Conservation (phyloP, 2,888 invertebrate genomes). For the Chalcis sispes region DNA sequence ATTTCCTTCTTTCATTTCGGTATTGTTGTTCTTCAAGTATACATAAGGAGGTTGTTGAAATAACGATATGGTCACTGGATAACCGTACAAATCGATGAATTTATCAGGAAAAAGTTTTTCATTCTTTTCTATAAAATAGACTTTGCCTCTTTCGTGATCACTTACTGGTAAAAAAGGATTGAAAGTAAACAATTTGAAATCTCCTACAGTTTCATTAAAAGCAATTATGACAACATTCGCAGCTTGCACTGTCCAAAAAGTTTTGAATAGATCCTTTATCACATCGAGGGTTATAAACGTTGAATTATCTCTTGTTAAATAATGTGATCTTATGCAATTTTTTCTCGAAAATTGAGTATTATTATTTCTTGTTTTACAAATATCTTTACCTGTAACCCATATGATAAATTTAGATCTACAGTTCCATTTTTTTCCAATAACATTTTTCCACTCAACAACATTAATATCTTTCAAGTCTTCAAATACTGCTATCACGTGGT, state of each 20-base stretch:
- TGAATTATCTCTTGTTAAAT: neutral
- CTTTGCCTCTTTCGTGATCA: neutral
- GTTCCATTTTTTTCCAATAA: constrained; percentile 29
- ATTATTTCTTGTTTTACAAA: neutral
- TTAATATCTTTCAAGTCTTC: neutral
- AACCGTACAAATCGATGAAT: constrained; percentile 55
- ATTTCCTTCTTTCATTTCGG: constrained; percentile 9
- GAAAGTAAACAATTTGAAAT: constrained; percentile 11
- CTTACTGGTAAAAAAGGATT: constrained; percentile 24
- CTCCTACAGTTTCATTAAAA: constrained; percentile 2
- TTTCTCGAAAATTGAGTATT: neutral
- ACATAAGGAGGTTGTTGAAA: constrained; percentile 49
- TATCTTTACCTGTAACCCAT: constrained; percentile 21
- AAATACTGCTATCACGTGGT: constrained; percentile 13
- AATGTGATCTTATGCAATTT: neutral
- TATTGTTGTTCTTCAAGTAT: constrained; percentile 29
- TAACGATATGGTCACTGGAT: constrained; percentile 55
- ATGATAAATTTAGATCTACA: constrained; percentile 31
- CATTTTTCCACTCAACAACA: constrained; percentile 13
- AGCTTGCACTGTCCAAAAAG: constrained; percentile 11
- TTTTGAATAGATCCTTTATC: constrained; percentile 1
- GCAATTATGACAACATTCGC: constrained; percentile 13
- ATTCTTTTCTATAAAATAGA: neutral
- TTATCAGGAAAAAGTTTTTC: constrained; percentile 55
- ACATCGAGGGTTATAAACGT: neutral